Percentiles rank a stretch among this genome's conserved stretches.
phyloP scores from a whole-genome alignment of 2,113 vertebrate genomes.

The Raja brachyura region DNA sequence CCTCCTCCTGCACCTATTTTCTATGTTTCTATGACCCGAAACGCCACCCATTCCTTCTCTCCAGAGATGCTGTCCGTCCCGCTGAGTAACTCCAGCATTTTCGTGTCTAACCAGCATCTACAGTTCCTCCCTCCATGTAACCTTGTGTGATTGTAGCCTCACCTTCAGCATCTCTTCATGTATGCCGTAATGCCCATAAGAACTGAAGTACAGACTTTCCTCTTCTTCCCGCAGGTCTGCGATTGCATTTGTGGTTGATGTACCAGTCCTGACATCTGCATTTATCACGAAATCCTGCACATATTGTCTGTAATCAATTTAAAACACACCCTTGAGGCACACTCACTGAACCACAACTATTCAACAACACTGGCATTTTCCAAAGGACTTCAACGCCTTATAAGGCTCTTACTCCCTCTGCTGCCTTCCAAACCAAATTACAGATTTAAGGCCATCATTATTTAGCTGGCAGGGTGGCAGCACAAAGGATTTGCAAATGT shows the following conservation, averaged over 20 bases:
- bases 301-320: slow-evolving; percentile 73
- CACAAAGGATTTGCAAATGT: slow-evolving; percentile 15
- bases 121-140: background rate
- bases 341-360: slow-evolving; percentile 50
- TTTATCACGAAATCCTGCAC: slow-evolving; percentile 83
- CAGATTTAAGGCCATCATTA: slow-evolving; percentile 17
- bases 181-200: slow-evolving; percentile 89
- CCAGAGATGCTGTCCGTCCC: too few species aligned
- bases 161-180: slow-evolving; percentile 99
- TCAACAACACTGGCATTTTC: background rate
- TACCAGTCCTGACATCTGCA: slow-evolving; percentile 56
- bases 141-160: slow-evolving; percentile 43
- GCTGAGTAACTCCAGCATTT: too few species aligned
- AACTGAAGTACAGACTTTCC: slow-evolving; percentile 90
- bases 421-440: slow-evolving; percentile 47
- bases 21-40: too few species aligned
- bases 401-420: slow-evolving; percentile 63
- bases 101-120: too few species aligned
- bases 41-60: too few species aligned
- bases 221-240: slow-evolving; percentile 79
- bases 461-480: background rate
- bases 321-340: slow-evolving; percentile 62
- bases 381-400: slow-evolving; percentile 24
- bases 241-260: slow-evolving; percentile 50
- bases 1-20: too few species aligned